A percentile compares a stretch with the other conserved stretches of the same genome.
phyloP scores from a whole-genome alignment of 2,888 invertebrate genomes.

The Branchipolynoe longqiensis region DNA sequence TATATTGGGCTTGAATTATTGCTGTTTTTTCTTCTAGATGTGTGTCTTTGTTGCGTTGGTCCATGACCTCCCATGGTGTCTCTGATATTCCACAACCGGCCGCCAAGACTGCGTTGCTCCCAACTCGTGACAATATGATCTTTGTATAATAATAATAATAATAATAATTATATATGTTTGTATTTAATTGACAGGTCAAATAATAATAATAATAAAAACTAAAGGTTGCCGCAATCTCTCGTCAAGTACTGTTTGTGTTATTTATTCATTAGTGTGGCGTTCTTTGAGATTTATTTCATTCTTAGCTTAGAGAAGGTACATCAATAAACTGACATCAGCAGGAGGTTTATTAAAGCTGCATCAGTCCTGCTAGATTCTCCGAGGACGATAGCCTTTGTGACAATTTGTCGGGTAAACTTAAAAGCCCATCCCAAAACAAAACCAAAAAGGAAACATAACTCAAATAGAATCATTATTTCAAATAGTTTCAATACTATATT shows the following conservation, averaged over 20 bases:
- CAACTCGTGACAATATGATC: neutral
- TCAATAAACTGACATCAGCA: too few species aligned
- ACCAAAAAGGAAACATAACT: too few species aligned
- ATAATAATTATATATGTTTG: slow-evolving; percentile 50
- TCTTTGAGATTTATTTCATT: neutral
- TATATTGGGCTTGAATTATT: neutral
- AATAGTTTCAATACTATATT: too few species aligned
- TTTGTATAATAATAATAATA: slow-evolving; percentile 30
- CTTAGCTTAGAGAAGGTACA: too few species aligned
- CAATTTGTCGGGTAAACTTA: too few species aligned
- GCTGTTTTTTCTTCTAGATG: neutral
- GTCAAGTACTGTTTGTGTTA: neutral
- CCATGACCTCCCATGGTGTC: neutral
- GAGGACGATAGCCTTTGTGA: too few species aligned
- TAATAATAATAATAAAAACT: slow-evolving; percentile 36
- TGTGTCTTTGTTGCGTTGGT: neutral
- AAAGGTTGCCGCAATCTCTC: slow-evolving; percentile 26
- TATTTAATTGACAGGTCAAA: slow-evolving; percentile 37
- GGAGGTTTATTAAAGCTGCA: too few species aligned
- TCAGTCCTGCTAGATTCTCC: too few species aligned
- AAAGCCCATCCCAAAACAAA: too few species aligned
- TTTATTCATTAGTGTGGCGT: too few species aligned
- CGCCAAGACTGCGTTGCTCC: neutral
- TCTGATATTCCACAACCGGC: neutral
- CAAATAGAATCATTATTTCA: too few species aligned